phyloP scores from a whole-genome alignment of 2,113 vertebrate genomes.

The Pseudorasbora parva region DNA sequence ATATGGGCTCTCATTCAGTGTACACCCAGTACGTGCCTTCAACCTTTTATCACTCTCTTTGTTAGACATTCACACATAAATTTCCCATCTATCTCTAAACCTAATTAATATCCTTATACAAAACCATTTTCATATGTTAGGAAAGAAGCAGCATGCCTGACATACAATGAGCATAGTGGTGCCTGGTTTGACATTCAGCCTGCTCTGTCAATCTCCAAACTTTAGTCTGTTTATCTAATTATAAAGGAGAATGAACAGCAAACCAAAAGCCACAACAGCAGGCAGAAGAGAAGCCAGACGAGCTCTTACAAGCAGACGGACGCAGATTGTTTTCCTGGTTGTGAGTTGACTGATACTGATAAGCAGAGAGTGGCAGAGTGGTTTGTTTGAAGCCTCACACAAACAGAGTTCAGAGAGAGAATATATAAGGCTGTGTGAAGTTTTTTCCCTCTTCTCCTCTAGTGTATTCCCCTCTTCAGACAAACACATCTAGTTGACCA shows the following conservation, averaged over 20 bases:
- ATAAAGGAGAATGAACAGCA: neutral
- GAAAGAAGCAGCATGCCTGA: neutral
- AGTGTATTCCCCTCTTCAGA: neutral
- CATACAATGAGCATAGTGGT: slow-evolving; percentile 12
- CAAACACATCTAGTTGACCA: slow-evolving; percentile 22
- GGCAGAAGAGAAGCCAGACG: neutral
- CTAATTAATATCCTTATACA: slow-evolving; percentile 10
- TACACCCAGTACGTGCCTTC: neutral
- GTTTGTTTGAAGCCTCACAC: slow-evolving; percentile 33
- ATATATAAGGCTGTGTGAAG: slow-evolving; percentile 23
- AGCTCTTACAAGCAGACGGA: slow-evolving; percentile 22
- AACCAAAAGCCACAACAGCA: neutral
- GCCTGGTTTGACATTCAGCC: neutral
- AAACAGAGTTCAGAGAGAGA: slow-evolving; percentile 34
- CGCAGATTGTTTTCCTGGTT: slow-evolving; percentile 35
- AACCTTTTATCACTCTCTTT: neutral
- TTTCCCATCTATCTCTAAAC: slow-evolving; percentile 7
- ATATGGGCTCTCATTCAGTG: neutral
- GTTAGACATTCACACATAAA: slow-evolving; percentile 6
- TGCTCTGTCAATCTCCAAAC: slow-evolving; percentile 29
- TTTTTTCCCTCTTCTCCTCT: neutral
- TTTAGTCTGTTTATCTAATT: slow-evolving; percentile 25
- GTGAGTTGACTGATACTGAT: slow-evolving; percentile 34
- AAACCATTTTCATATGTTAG: neutral
- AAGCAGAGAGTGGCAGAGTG: slow-evolving; percentile 41